These are phyloP conservation scores for Clarias laeviceps DNA, from an alignment of 2,797 vertebrate genomes.

Conservation along the genomic window DNA sequence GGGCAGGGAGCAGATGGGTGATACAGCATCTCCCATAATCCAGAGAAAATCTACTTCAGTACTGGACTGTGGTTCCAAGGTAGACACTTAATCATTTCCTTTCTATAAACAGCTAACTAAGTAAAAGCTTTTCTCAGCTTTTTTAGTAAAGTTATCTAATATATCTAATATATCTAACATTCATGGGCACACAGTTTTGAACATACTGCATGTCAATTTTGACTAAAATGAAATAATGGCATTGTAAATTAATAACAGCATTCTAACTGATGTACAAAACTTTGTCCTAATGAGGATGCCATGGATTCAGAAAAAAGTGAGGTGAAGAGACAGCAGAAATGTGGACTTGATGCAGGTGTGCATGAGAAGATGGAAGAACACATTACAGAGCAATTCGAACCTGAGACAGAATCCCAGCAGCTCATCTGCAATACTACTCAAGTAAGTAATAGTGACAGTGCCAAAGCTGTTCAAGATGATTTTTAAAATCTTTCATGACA, in stretches of 20 bases:
- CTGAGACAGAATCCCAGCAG: constrained; percentile 13
- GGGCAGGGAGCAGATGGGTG: constrained; percentile 63
- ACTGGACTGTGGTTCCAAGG: constrained; percentile 64
- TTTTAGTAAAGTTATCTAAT: background rate
- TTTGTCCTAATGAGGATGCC: constrained; percentile 56
- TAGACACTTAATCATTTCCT: constrained; percentile 43
- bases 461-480: background rate
- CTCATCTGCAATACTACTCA: background rate
- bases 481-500: background rate
- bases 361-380: constrained; percentile 26
- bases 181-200: background rate
- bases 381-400: background rate
- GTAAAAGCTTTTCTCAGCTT: background rate
- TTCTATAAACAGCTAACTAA: background rate
- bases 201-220: background rate
- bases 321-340: constrained; percentile 38
- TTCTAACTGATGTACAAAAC: background rate
- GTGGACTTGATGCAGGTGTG: constrained; percentile 56
- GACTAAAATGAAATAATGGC: background rate
- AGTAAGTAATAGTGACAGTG: constrained; percentile 19
- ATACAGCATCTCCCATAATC: constrained; percentile 52
- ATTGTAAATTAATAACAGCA: background rate
- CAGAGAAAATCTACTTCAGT: constrained; percentile 48
- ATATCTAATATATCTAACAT: background rate
- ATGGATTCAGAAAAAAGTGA: constrained; percentile 55